Conservation (phyloP, 2,113 vertebrate species). For the Neotragus pygmaeus region DNA sequence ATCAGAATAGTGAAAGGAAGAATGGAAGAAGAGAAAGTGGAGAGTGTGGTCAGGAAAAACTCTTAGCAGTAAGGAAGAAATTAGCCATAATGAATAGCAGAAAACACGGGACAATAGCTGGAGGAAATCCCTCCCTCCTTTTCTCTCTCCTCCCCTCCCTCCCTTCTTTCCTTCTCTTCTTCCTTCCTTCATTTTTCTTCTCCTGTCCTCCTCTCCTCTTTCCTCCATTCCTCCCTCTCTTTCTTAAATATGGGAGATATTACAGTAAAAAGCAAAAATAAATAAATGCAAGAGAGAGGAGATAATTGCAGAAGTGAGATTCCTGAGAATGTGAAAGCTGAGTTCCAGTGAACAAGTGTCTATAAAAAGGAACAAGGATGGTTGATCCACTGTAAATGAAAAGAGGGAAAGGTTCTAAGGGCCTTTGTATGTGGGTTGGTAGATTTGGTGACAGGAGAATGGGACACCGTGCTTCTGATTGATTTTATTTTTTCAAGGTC, state of each 20-base stretch:
- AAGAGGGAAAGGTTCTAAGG: not conserved
- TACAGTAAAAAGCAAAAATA: not conserved
- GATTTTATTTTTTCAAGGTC: not conserved
- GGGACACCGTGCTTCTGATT: not conserved
- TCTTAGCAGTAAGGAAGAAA: not conserved
- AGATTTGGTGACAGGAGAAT: not conserved
- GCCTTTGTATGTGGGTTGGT: not conserved
- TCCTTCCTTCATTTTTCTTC: not conserved
- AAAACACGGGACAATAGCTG: not conserved
- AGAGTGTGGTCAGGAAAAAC: not conserved
- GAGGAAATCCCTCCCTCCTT: not conserved
- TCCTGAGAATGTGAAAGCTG: not conserved
- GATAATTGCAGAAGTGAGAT: not conserved
- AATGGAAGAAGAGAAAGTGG: not conserved
- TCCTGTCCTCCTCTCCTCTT: not conserved
- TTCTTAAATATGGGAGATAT: not conserved
- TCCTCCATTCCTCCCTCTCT: too few relatives aligned
- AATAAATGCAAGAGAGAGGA: not conserved
- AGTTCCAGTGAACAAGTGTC: not conserved
- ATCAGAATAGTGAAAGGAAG: not conserved
- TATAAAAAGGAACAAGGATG: not conserved
- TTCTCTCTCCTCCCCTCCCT: not conserved
- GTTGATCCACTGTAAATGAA: not conserved
- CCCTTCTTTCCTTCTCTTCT: not conserved
- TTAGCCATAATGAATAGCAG: not conserved